Evolutionary conservation across 2,113 vertebrate species (phyloP).

Genomic region (Misgurnus mizolepis): DNA sequence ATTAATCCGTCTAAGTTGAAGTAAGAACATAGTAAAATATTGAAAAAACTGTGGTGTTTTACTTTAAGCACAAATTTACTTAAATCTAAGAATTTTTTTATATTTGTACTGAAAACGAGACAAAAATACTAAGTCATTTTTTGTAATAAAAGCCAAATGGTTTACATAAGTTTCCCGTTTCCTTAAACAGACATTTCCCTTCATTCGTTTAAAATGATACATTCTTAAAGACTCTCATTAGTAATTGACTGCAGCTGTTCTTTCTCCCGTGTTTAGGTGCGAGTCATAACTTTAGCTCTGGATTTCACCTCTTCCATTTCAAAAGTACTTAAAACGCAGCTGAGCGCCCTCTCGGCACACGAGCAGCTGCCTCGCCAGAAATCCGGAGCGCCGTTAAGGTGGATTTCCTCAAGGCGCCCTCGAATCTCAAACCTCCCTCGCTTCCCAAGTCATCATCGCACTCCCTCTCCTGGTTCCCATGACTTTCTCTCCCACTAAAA

Average conservation of each 20-base stretch:
- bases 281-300: constrained; percentile 34
- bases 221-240: neutral
- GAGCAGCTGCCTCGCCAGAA: constrained; percentile 23
- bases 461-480: constrained; percentile 34
- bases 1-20: too few species aligned
- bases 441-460: constrained; percentile 3
- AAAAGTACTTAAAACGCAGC: constrained; percentile 47
- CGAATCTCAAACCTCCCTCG: constrained; percentile 18
- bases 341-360: constrained; percentile 31
- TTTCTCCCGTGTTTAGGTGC: neutral
- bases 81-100: too few species aligned
- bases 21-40: too few species aligned
- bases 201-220: neutral
- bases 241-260: constrained; percentile 19
- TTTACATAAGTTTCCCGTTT: neutral
- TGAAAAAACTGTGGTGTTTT: too few species aligned
- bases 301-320: constrained; percentile 41
- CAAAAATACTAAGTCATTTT: too few species aligned
- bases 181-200: neutral
- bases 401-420: constrained; percentile 38
- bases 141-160: neutral
- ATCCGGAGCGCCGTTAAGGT: constrained; percentile 17
- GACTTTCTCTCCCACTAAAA: constrained; percentile 44
- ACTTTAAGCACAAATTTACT: too few species aligned
- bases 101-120: too few species aligned